Conservation (phyloP, 2,888 invertebrate genomes). For the Mesochorus sp. region DNA sequence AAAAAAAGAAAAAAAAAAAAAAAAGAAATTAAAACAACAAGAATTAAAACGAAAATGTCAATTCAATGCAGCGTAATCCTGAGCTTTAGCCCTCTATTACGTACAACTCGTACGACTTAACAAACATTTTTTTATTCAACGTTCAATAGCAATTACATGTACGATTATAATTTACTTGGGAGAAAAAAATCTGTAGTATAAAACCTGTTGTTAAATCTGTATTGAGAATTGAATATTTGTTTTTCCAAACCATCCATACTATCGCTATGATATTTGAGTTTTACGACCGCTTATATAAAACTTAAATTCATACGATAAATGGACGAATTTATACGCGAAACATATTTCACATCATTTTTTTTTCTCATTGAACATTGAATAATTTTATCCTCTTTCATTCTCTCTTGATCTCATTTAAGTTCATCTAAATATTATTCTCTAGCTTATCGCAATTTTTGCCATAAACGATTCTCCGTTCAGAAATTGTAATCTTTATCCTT, state of each 20-base stretch:
- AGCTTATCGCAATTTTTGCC: too few species aligned
- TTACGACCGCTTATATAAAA: slow-evolving; percentile 75
- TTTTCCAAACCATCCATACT: neutral
- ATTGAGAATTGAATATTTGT: neutral
- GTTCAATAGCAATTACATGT: slow-evolving; percentile 60
- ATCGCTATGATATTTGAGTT: slow-evolving; percentile 65
- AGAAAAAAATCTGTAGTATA: slow-evolving; percentile 60
- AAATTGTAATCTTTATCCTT: too few species aligned
- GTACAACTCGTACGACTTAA: slow-evolving; percentile 54
- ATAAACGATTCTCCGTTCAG: too few species aligned
- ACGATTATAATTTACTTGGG: slow-evolving; percentile 40
- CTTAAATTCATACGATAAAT: slow-evolving; percentile 62
- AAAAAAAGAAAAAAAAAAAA: too few species aligned
- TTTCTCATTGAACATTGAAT: neutral
- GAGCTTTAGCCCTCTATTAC: slow-evolving; percentile 33
- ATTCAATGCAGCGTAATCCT: slow-evolving; percentile 54
- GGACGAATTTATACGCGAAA: slow-evolving; percentile 6
- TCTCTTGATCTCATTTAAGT: too few species aligned
- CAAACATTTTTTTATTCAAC: slow-evolving; percentile 59
- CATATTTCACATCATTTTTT: neutral
- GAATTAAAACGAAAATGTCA: too few species aligned
- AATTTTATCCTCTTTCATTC: too few species aligned
- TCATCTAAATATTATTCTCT: too few species aligned
- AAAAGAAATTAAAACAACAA: too few species aligned
- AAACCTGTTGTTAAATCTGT: slow-evolving; percentile 57